Conservation (phyloP, 2,113 vertebrate genomes). For the Carassius auratus region DNA sequence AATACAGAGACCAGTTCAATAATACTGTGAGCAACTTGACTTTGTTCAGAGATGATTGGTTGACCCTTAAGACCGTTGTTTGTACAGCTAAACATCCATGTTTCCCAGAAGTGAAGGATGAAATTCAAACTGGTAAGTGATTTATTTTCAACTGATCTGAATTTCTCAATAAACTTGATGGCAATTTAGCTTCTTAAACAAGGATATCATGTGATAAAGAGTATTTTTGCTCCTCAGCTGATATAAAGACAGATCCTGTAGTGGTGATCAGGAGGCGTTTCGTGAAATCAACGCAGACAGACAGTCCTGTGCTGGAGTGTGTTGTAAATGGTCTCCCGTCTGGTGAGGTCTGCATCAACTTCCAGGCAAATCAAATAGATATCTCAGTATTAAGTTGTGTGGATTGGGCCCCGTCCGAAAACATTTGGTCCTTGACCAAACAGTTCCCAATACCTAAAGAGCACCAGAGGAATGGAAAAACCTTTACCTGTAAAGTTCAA, state of each 20-base stretch:
- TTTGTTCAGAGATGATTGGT: slow-evolving; percentile 42
- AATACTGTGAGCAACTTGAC: slow-evolving; percentile 44
- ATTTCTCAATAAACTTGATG: not conserved
- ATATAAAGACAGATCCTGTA: slow-evolving; percentile 38
- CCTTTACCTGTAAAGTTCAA: slow-evolving; percentile 50
- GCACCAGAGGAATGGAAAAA: not conserved
- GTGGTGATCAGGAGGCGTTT: slow-evolving; percentile 68
- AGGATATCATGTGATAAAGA: not conserved
- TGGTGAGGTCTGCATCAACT: slow-evolving; percentile 57
- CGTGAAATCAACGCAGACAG: slow-evolving; percentile 41
- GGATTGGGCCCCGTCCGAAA: slow-evolving; percentile 49
- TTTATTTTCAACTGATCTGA: not conserved
- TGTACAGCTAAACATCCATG: slow-evolving; percentile 68
- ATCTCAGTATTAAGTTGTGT: slow-evolving; percentile 39
- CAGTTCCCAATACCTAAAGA: slow-evolving; percentile 29
- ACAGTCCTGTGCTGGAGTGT: slow-evolving; percentile 63
- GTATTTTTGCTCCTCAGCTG: slow-evolving; percentile 41
- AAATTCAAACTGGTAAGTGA: slow-evolving; percentile 47
- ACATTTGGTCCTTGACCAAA: slow-evolving; percentile 47
- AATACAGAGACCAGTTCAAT: fast-evolving
- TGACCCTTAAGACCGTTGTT: slow-evolving; percentile 30
- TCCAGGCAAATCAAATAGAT: slow-evolving; percentile 44
- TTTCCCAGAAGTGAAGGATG: slow-evolving; percentile 31
- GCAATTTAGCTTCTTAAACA: not conserved
- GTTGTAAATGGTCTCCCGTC: slow-evolving; percentile 56